Evolutionary conservation across 2,113 vertebrate genomes (phyloP), one percentile per base, ranked within the genome.

Genomic region (Charina bottae): DNA sequence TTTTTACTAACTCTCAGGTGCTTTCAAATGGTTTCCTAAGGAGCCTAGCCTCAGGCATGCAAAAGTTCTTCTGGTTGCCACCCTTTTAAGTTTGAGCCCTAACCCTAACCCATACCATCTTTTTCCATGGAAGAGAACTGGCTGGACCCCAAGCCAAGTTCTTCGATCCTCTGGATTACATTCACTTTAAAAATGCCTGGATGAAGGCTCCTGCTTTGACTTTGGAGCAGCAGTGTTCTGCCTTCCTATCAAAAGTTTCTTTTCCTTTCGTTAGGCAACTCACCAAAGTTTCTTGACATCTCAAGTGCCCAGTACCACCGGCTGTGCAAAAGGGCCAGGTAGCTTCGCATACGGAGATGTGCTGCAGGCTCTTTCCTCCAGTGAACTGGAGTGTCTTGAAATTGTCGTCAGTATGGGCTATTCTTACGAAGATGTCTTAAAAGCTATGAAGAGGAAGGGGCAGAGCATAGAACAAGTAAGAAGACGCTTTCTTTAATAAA

Each of bases 361-460:
- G 19, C 96, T 98, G 84, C 98, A 98, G 93, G 96, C 93, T 46
- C 98, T 99, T 91, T 98, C 98, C 0, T 97, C 98, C 64, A 98
- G 98, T 0, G 98, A 99, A 95, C 98, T 98, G 21, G 98, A 99
- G 92, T 99, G 99, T 62, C 95, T 98, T 90, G 99, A 99, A 96
- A 99, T 98, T 0, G 98, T 99, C 1, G 98, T 99, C 93, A 98
- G 97, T 96, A 99, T 99, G 99, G 99, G 99, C 4, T 99, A 99
- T 95, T 98, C 98, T 0, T 99, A 98, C 0, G 98, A 99, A 90
- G 98, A 98, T 0, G 98, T 99, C 91, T 95, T 99, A 88, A 98
- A 98, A 96, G 99, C 99, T 96, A 99, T 99, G 98, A 99, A 99
- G 97, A 98, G 98, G 97, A 99, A 98, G 95, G 99, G 99, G 89